phyloP scores from a whole-genome alignment of 2,888 invertebrate species.

The Agapostemon virescens region DNA sequence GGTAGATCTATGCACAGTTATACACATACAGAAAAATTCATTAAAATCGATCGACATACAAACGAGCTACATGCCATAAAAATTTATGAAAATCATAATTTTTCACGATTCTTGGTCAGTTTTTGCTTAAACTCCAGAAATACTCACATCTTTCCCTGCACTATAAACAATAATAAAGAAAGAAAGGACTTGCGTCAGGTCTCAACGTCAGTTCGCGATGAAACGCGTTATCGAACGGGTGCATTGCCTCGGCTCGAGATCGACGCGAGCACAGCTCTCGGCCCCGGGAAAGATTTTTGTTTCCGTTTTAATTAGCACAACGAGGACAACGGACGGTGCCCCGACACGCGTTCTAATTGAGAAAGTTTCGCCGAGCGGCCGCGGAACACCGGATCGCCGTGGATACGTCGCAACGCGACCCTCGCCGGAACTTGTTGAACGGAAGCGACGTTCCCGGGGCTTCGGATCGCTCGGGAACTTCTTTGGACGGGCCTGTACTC shows the following conservation, averaged over 20 bases:
- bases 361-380: slow-evolving; percentile 47
- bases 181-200: too few species aligned
- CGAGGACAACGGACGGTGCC: slow-evolving; percentile 11
- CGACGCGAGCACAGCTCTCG: not conserved
- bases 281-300: slow-evolving; percentile 39
- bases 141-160: too few species aligned
- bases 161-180: too few species aligned
- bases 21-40: too few species aligned
- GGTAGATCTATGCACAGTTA: too few species aligned
- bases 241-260: slow-evolving; percentile 9
- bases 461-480: not conserved
- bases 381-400: slow-evolving; percentile 23
- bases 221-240: not conserved
- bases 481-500: not conserved
- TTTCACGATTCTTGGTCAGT: too few species aligned
- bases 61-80: too few species aligned
- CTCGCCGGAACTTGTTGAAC: not conserved
- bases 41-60: too few species aligned
- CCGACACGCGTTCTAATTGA: slow-evolving; percentile 50
- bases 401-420: slow-evolving; percentile 15
- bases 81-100: too few species aligned
- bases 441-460: slow-evolving; percentile 1
- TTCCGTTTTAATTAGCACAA: slow-evolving; percentile 49
- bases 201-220: too few species aligned
- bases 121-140: too few species aligned